Evolutionary conservation across 1,140 invertebrate species (phyloP).

Genomic region (Homalodisca vitripennis): DNA sequence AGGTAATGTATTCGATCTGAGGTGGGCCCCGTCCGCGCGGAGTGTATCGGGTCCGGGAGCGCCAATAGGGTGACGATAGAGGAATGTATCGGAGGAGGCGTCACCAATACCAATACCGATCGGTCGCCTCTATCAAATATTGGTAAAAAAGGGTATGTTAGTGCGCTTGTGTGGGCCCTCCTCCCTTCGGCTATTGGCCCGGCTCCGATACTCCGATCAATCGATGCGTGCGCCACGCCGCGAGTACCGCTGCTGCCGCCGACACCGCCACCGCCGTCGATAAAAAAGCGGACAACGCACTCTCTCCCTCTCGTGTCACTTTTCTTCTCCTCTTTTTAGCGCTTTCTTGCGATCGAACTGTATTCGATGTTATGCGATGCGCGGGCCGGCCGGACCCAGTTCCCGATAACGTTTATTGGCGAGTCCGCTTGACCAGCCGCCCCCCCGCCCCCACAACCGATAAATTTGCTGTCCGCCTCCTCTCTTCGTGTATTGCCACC

Average conservation of each 20-base stretch:
- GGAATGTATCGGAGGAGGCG: not conserved
- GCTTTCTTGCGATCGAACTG: not conserved
- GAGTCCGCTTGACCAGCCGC: constrained; percentile 11
- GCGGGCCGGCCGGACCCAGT: not conserved
- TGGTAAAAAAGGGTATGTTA: constrained; percentile 23
- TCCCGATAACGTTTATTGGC: constrained; percentile 1
- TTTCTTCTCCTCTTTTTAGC: constrained; percentile 22
- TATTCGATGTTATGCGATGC: not conserved
- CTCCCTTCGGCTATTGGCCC: constrained; percentile 1
- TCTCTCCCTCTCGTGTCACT: constrained; percentile 10
- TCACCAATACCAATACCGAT: constrained; percentile 11
- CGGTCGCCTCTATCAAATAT: constrained; percentile 25
- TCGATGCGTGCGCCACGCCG: not conserved
- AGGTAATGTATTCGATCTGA: no score
- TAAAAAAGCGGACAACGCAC: constrained; percentile 22
- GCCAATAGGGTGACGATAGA: not conserved
- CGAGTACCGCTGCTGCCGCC: not conserved
- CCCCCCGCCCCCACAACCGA: not conserved
- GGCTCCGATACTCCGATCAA: constrained; percentile 15
- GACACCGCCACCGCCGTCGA: not conserved
- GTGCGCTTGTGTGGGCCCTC: constrained; percentile 21
- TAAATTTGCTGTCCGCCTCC: not conserved
- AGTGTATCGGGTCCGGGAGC: not conserved
- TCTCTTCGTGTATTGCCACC: not conserved
- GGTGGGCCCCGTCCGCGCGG: no score